Evolutionary conservation across 2,888 invertebrate genomes (phyloP).

Genomic region (Salticus scenicus): DNA sequence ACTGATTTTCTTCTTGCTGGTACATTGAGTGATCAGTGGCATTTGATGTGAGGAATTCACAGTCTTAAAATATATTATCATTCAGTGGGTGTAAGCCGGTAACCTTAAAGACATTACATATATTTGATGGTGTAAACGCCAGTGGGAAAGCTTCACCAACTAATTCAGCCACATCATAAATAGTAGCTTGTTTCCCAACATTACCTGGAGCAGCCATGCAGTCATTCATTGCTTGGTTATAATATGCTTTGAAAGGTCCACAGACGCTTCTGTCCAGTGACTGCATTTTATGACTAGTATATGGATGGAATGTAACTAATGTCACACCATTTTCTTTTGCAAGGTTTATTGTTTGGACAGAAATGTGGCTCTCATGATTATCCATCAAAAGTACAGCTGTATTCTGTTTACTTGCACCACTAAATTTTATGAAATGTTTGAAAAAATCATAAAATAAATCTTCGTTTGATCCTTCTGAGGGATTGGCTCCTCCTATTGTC

Average conservation of each 20-base stretch:
- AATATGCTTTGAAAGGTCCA: neutral
- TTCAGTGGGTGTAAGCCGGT: too few relatives aligned
- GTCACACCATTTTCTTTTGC: too few relatives aligned
- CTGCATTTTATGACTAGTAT: neutral
- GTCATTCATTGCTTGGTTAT: neutral
- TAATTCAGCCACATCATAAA: neutral
- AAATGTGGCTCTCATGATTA: neutral
- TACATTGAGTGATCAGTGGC: too few relatives aligned
- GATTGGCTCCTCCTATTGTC: neutral
- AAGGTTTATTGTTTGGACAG: too few relatives aligned
- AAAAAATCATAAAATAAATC: neutral
- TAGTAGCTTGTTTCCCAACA: neutral
- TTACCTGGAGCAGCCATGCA: neutral
- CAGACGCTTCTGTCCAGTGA: neutral
- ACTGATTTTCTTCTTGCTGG: too few relatives aligned
- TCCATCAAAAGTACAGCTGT: neutral
- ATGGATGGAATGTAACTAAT: neutral
- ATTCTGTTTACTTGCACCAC: too few relatives aligned
- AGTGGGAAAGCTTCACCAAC: neutral
- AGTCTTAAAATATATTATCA: too few relatives aligned
- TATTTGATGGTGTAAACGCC: too few relatives aligned
- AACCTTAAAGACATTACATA: too few relatives aligned
- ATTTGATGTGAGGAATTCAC: too few relatives aligned
- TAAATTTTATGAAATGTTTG: neutral
- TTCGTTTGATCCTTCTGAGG: constrained; percentile 1